Base-by-base conservation (phyloP, 1,140 invertebrate species). In the Ruditapes philippinarum region DNA sequence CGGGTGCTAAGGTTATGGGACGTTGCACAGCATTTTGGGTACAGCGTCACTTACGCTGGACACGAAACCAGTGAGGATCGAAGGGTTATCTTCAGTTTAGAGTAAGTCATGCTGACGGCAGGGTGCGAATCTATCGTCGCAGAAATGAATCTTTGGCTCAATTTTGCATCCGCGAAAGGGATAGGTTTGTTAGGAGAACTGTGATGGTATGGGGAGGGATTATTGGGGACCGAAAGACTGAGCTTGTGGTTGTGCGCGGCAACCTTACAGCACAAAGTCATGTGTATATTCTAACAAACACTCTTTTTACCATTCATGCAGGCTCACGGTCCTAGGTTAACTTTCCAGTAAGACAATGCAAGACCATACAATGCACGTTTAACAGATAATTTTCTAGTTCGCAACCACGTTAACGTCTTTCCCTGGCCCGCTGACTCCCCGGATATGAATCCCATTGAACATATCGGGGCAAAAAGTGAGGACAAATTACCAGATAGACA, bases 181-280 rank as follows among this genome's bases (percentile, higher is more conserved):
- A 84, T 51, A 33, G 38, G 19, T 70, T 45, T 54, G 38, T 22
- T 45, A 62, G 42, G 19, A 62, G 65, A 11, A 42, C 0, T 28
- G 62, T 70, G 4, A 68, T 84, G 40, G 51, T 65, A 14, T 65
- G 79, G 79, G 60, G 45, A 9, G 79, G 54, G 2, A 62, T 62
- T 2, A 54, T 57, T 25, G 36, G 70, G 4, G n/a, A 7, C 25
- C 11, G 36, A 38, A 74, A 74, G 28, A 74, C 25, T 5, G 25
- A 45, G 1, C 42, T 74, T 12, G 70, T 40, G 12, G 36, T 38
- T 40, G 25, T 74, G 3, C 70, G 17, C 2, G 7, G 11, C 14
- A 74, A 40, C 42, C 38, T 4, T 25, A 74, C 40, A 25, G 70
- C 36, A 17, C 70, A 74, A 49, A 11, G 36, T 2, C 42, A 74